Base-by-base conservation (phyloP, 1,140 invertebrate genomes). In the Whitmania pigra region DNA sequence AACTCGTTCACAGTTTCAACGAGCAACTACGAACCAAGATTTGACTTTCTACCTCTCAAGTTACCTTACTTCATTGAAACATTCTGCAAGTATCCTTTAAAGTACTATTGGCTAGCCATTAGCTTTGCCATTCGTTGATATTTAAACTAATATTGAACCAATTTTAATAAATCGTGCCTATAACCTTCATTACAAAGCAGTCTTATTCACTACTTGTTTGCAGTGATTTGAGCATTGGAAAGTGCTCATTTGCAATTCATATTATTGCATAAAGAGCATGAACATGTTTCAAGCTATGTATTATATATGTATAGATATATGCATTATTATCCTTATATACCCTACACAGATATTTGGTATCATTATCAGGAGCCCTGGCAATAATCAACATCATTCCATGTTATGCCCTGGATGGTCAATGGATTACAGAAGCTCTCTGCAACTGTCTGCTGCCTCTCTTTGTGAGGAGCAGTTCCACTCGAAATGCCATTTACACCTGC, bases 301-400 rank as follows among this genome's bases (percentile, higher is more conserved):
- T 36, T 36, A 36, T 36, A 36, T 36, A 36, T 36, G n/a, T n/a
- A n/a, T n/a, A n/a, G n/a, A n/a, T n/a, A n/a, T n/a, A n/a, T n/a
- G n/a, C n/a, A 36, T 36, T 36, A 36, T 36, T 36, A 11, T 49
- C 43, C 43, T 49, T 49, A 63, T 15, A 63, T 63, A 31, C 29
- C 18, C 2, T 63, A 11, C 57, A 0, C 71, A 84, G 84, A 77
- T 87, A 87, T 77, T 84, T 96, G 66, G 87, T 91, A 55, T 88
- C 94, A 71, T 90, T 97, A 78, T 96, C 94, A 40, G 87, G 90
- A 76, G 94, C 93, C 7, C 83, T 97, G 75, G 92, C 89, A 20
- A 83, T 97, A 74, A 83, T 97, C 27, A 98, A 98, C 85, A 87
- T 93, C 9, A 86, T 97, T 40, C 94, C 94, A 5, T 94, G 93